A percentile compares a stretch with the other conserved stretches of the same genome.
Conservation (phyloP, 2,888 invertebrate genomes). For the Gasteruption jaculator region DNA sequence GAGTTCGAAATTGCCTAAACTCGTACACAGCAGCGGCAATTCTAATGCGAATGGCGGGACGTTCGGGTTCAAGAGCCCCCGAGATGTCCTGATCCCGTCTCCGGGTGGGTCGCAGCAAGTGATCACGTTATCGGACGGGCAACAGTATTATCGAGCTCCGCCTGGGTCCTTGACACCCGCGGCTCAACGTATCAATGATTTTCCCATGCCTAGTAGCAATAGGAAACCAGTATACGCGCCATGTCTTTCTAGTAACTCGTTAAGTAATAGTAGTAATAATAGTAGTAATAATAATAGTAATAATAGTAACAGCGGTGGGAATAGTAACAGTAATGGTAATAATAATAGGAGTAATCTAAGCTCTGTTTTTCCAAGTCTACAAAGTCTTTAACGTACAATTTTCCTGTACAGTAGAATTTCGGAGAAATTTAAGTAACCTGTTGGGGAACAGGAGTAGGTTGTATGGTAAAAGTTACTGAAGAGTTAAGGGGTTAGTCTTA, state of each 20-base stretch:
- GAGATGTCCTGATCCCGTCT: slow-evolving; percentile 18
- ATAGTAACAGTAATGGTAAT: slow-evolving; percentile 21
- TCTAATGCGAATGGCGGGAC: too few relatives aligned
- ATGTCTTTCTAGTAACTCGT: slow-evolving; percentile 26
- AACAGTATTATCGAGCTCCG: slow-evolving; percentile 39
- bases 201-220: slow-evolving; percentile 24
- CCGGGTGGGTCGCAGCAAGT: slow-evolving; percentile 32
- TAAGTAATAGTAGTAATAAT: slow-evolving; percentile 17
- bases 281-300: slow-evolving; percentile 21
- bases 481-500: too few relatives aligned
- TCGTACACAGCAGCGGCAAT: too few relatives aligned
- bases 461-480: too few relatives aligned
- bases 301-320: slow-evolving; percentile 24
- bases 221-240: slow-evolving; percentile 40
- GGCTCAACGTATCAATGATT: slow-evolving; percentile 35
- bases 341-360: slow-evolving; percentile 26
- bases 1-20: slow-evolving; percentile 17
- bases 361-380: slow-evolving; percentile 35
- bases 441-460: too few relatives aligned
- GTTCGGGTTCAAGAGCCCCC: slow-evolving; percentile 17
- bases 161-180: slow-evolving; percentile 43
- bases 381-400: slow-evolving; percentile 37
- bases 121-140: slow-evolving; percentile 37
- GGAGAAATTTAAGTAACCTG: too few relatives aligned
- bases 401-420: too few relatives aligned